Conservation (phyloP, 2,113 vertebrate genomes). For the Sylvia atricapilla region DNA sequence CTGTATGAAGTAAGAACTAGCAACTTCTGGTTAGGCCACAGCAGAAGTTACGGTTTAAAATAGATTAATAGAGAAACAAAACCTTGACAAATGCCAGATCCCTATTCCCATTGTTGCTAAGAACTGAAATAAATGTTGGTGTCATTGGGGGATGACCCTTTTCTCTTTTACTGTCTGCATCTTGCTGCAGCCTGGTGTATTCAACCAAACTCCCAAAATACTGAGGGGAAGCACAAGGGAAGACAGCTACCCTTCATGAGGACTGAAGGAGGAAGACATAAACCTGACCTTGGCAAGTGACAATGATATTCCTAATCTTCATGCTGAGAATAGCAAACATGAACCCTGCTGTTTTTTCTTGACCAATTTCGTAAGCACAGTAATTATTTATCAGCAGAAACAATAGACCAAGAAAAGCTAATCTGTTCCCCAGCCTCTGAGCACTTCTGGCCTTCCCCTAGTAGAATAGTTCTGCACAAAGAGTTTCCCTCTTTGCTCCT, state of each 20-base stretch:
- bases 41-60: background rate
- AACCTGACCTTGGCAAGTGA: background rate
- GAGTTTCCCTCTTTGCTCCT: background rate
- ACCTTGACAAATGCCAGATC: background rate
- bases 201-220: background rate
- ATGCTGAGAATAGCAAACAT: background rate
- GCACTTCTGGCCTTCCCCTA: background rate
- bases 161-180: background rate
- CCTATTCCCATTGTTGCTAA: background rate
- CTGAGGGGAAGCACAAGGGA: background rate
- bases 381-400: background rate
- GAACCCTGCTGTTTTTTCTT: background rate
- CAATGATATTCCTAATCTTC: background rate
- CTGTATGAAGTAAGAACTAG: background rate
- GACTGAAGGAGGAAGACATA: background rate
- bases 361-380: background rate
- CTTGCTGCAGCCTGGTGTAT: background rate
- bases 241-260: fast-evolving
- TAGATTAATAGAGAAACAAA: background rate
- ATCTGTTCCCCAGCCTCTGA: fast-evolving
- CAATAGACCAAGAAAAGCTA: background rate
- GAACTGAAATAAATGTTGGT: background rate
- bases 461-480: background rate
- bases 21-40: background rate
- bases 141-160: background rate